Evolutionary conservation across 2,797 vertebrate genomes (phyloP).

Genomic region (Mormyrus proboscirostris): DNA sequence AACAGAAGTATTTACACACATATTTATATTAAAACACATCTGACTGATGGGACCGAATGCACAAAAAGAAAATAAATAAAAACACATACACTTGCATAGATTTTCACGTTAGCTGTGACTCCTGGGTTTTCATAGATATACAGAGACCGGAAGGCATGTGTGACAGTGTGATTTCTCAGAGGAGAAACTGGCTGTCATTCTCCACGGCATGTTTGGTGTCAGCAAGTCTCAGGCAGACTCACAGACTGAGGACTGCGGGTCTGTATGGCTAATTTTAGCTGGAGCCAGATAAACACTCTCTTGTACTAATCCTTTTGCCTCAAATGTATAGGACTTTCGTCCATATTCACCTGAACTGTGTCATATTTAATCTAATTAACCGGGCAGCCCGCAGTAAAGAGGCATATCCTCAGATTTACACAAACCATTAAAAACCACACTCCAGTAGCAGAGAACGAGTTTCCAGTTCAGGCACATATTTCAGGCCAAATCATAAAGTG

Average conservation of each 20-base stretch:
- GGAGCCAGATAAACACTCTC: background rate
- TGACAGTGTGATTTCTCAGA: constrained; percentile 16
- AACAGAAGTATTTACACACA: background rate
- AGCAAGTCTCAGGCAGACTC: constrained; percentile 9
- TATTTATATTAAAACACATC: background rate
- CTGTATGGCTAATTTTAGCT: background rate
- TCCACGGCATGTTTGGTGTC: constrained; percentile 7
- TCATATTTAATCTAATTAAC: background rate
- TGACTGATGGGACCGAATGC: background rate
- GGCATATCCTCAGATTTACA: background rate
- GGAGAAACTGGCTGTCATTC: background rate
- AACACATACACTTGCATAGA: constrained; percentile 2
- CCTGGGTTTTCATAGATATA: constrained; percentile 1
- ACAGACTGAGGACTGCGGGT: background rate
- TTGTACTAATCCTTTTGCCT: background rate
- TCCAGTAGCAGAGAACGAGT: background rate
- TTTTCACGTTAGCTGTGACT: constrained; percentile 24
- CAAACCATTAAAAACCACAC: background rate
- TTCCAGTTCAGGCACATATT: background rate
- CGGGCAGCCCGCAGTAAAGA: background rate
- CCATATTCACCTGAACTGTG: background rate
- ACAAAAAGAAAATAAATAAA: background rate
- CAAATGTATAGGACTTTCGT: background rate
- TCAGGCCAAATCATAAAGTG: background rate
- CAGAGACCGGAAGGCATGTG: background rate